phyloP scores from a whole-genome alignment of 2,888 invertebrate genomes.

The Eristalis pertinax region DNA sequence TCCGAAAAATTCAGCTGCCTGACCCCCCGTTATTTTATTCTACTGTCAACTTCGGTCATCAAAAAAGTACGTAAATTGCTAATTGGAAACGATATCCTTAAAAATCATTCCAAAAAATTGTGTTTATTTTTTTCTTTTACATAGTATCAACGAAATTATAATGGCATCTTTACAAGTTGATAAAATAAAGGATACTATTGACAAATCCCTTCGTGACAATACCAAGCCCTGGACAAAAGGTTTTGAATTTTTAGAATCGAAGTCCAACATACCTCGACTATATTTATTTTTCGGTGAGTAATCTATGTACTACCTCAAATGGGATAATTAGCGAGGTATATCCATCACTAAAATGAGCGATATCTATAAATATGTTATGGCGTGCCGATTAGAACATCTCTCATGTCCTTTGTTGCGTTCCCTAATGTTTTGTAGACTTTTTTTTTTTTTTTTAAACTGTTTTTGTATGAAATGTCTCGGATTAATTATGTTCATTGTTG shows the following conservation, averaged over 20 bases:
- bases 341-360: neutral
- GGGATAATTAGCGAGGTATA: neutral
- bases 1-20: conserved; percentile 16
- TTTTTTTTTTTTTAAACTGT: neutral
- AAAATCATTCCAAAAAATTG: neutral
- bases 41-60: conserved; percentile 46
- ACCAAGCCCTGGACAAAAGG: conserved; percentile 88
- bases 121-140: neutral
- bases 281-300: conserved; percentile 90
- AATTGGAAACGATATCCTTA: neutral
- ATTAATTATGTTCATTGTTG: neutral
- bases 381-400: neutral
- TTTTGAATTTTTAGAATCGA: conserved; percentile 86
- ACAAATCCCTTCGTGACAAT: conserved; percentile 85
- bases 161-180: conserved; percentile 78
- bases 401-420: conserved; percentile 19
- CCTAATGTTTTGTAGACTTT: conserved; percentile 12
- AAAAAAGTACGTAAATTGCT: conserved; percentile 39
- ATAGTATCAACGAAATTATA: conserved; percentile 1
- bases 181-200: conserved; percentile 84
- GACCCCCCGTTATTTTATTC: conserved; percentile 20
- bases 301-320: neutral
- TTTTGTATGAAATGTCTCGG: neutral
- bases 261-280: conserved; percentile 88
- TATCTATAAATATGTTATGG: conserved; percentile 11